Evolutionary conservation across 2,797 vertebrate species (phyloP).

Genomic region (Hypotaenidia philippensis): DNA sequence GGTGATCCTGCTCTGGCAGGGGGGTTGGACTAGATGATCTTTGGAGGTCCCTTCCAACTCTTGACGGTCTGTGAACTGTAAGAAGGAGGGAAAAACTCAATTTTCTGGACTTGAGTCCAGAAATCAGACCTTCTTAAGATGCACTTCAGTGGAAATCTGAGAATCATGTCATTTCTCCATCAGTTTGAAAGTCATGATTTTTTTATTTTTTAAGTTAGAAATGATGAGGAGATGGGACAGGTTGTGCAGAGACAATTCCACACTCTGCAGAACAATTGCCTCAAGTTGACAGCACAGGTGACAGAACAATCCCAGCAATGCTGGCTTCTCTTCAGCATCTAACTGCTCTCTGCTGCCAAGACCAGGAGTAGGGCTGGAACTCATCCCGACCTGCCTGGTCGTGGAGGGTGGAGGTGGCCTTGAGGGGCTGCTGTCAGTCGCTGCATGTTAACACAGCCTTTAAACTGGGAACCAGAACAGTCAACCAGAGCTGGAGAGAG

Average conservation of each 20-base stretch:
- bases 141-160: background rate
- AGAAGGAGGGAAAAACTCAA: background rate
- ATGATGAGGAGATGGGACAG: background rate
- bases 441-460: conserved; percentile 37
- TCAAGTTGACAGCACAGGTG: background rate
- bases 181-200: background rate
- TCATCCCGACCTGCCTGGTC: background rate
- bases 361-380: background rate
- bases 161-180: background rate
- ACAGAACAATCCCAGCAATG: background rate
- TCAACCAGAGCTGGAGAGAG: background rate
- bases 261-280: background rate
- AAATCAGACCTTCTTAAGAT: background rate
- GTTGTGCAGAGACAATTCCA: background rate
- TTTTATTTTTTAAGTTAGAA: background rate
- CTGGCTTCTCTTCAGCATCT: background rate
- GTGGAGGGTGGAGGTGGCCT: background rate
- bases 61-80: background rate
- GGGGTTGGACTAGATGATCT: too few species aligned
- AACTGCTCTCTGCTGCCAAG: background rate
- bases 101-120: background rate
- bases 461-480: conserved; percentile 14
- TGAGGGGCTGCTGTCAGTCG: conserved; percentile 33
- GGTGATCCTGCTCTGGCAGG: too few species aligned
- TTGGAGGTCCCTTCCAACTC: too few species aligned